Conservation (phyloP, 2,888 invertebrate genomes). For the Brachypalpus laphriformis region DNA sequence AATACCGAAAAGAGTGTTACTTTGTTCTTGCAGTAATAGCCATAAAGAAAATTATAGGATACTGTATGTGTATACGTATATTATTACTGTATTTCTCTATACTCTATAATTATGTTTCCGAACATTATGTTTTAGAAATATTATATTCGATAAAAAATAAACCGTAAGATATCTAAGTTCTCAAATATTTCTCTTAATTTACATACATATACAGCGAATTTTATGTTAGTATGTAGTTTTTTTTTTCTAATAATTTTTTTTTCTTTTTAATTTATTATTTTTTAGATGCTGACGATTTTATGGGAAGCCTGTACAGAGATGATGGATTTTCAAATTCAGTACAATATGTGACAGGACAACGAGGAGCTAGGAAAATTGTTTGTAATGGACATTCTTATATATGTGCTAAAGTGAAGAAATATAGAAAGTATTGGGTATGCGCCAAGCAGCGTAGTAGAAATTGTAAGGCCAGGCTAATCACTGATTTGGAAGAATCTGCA, state of each 20-base stretch:
- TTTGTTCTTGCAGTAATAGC: slow-evolving; percentile 57
- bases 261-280: slow-evolving; percentile 18
- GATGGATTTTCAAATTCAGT: slow-evolving; percentile 60
- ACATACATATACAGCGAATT: not conserved
- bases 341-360: slow-evolving; percentile 78
- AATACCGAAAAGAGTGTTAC: not conserved
- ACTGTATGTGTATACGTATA: not conserved
- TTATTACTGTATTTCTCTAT: not conserved
- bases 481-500: slow-evolving; percentile 76
- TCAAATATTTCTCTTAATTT: not conserved
- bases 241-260: slow-evolving; percentile 24
- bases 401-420: slow-evolving; percentile 78
- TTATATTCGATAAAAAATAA: not conserved
- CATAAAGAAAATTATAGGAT: not conserved
- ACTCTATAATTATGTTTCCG: too few species aligned
- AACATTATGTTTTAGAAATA: not conserved
- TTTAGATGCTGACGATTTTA: slow-evolving; percentile 41
- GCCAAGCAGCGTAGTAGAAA: slow-evolving; percentile 79
- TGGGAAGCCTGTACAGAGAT: slow-evolving; percentile 40
- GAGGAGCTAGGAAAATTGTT: slow-evolving; percentile 79
- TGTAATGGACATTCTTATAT: slow-evolving; percentile 78
- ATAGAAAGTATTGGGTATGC: slow-evolving; percentile 80
- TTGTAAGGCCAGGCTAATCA: slow-evolving; percentile 80
- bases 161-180: not conserved
- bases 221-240: not conserved